phyloP scores from a whole-genome alignment of 2,113 vertebrate genomes.

The Thermophis baileyi region DNA sequence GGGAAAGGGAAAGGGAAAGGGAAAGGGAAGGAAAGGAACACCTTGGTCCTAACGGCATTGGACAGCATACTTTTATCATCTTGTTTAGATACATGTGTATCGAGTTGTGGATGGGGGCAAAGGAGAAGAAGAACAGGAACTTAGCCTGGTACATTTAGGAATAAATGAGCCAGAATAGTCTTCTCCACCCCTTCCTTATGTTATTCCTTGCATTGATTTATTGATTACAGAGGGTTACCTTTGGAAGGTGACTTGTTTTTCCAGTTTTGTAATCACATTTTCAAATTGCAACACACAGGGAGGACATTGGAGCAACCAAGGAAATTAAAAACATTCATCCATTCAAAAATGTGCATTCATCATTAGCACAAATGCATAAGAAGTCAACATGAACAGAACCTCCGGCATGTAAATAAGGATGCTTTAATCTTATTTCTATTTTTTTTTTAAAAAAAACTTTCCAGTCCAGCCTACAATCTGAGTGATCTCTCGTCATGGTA shows the following conservation, averaged over 20 bases:
- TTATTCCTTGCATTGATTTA: conserved; percentile 22
- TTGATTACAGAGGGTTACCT: conserved; percentile 26
- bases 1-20: background rate
- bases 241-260: conserved; percentile 21
- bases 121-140: background rate
- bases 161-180: background rate
- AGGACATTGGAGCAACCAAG: conserved; percentile 26
- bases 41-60: conserved; percentile 32
- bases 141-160: background rate
- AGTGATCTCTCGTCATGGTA: background rate
- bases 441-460: background rate
- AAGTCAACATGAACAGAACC: background rate
- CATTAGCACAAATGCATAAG: background rate
- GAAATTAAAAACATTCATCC: conserved; percentile 52
- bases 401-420: background rate
- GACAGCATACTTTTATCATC: conserved; percentile 32
- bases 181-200: conserved; percentile 1
- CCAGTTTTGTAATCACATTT: conserved; percentile 43
- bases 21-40: background rate
- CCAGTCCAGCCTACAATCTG: background rate
- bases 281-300: conserved; percentile 40
- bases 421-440: background rate
- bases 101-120: accelerated
- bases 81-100: background rate
- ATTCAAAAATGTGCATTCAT: conserved; percentile 29